phyloP scores from a whole-genome alignment of 1,140 invertebrate genomes.

The Oppia nitens region DNA sequence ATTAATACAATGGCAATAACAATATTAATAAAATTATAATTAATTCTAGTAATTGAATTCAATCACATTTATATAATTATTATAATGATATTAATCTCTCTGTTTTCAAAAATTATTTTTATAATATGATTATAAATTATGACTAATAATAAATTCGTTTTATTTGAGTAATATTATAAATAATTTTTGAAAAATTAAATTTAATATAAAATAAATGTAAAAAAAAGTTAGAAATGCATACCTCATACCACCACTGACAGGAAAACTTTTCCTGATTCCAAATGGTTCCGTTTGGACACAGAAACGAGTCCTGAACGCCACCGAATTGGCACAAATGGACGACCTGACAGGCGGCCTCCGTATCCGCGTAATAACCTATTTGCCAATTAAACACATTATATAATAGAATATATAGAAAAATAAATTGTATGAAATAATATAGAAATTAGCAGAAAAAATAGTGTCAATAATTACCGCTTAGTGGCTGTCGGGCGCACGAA shows the following conservation, averaged over 20 bases:
- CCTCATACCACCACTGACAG: conserved; percentile 37
- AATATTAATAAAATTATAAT: neutral
- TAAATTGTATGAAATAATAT: neutral
- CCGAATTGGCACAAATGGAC: conserved; percentile 41
- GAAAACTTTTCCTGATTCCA: conserved; percentile 35
- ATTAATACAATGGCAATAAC: neutral
- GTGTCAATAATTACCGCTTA: conserved; percentile 28
- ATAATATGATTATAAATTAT: too few species aligned
- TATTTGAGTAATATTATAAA: neutral
- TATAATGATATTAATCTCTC: too few species aligned
- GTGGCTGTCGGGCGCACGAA: conserved; percentile 23
- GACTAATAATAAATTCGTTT: neutral
- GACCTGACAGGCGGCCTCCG: conserved; percentile 67
- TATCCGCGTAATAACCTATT: conserved; percentile 35
- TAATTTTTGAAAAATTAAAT: neutral
- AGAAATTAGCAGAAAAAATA: conserved; percentile 20
- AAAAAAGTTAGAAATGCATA: neutral
- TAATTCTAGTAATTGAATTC: too few species aligned
- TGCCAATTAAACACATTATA: neutral
- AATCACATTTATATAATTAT: too few species aligned
- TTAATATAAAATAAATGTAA: neutral
- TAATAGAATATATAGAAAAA: conserved; percentile 1
- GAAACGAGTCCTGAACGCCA: conserved; percentile 32
- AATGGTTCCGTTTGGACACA: conserved; percentile 38
- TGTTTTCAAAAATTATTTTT: too few species aligned